phyloP scores from a whole-genome alignment of 2,797 vertebrate genomes.

The Antrozous pallidus region DNA sequence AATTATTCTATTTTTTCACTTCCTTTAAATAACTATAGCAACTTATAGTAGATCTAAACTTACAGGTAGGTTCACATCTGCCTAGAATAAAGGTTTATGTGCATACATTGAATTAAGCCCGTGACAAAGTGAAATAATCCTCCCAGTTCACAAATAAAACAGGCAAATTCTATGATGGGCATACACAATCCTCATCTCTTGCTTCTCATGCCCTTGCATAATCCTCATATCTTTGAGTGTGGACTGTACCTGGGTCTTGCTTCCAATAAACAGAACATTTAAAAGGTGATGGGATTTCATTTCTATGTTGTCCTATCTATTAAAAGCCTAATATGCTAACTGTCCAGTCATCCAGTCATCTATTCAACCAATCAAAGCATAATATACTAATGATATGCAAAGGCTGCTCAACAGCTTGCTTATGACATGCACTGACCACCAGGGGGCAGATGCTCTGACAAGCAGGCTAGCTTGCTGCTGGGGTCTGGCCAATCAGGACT shows the following conservation, averaged over 20 bases:
- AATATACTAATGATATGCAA: too few species aligned
- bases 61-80: neutral
- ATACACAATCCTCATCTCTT: neutral
- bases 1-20: neutral
- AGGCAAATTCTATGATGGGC: neutral
- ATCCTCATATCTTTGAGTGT: neutral
- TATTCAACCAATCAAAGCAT: too few species aligned
- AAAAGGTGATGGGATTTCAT: neutral
- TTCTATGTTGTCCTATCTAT: neutral
- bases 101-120: neutral
- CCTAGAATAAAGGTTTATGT: neutral
- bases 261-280: neutral
- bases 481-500: too few species aligned
- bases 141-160: neutral
- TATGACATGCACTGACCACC: too few species aligned
- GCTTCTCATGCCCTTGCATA: neutral
- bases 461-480: too few species aligned
- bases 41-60: slow-evolving; percentile 1
- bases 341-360: too few species aligned
- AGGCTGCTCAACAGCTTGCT: too few species aligned
- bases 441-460: too few species aligned
- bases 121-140: neutral
- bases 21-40: neutral
- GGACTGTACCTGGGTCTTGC: neutral
- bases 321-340: too few species aligned